Evolutionary conservation across 2,888 invertebrate genomes (phyloP), one percentile per base, ranked within the genome.

Genomic region (Agapostemon virescens): DNA sequence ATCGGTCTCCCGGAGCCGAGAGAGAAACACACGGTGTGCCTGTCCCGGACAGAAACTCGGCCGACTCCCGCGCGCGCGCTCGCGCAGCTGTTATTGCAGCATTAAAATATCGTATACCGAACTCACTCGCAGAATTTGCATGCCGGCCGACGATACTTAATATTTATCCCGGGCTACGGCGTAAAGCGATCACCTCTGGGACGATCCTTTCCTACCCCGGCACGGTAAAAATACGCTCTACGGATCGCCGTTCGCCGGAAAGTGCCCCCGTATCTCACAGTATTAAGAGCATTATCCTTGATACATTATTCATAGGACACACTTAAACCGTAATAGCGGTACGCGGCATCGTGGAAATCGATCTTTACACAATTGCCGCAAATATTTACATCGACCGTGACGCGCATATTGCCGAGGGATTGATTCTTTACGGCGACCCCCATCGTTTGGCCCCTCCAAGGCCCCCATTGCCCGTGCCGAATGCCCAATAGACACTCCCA

Each of bases 321-420:
- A 79, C 83, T 79, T 77, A 78, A 78, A 71, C 79, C 77, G 73
- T 82, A 85, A 87, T 84, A 78, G 83, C 74, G 68, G 68, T 75
- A 63, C 74, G 72, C 71, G 81, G 79, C 77, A 69, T 77, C 81
- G 81, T 75, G 78, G 86, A 77, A 85, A 83, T 85, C 85, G 86
- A 85, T 88, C 87, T 88, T 88, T 87, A 86, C 86, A 88, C 88
- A 87, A 89, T 91, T 88, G 87, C 87, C 83, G 85, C 89, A 90
- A 91, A 91, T 91, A 91, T 91, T 91, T 91, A 91, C 91, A 79
- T 81, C 84, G 80, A 88, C 82, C 70, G 81, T 79, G 82, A 80
- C 74, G 77, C 74, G 80, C 86, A 86, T 87, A 88, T 86, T 87
- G 87, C 69, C 75, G 77, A 86, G 85, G 86, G 88, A 91, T 91